Base-by-base conservation (phyloP, 1,140 invertebrate genomes). In the Brachionus rotundiformis region DNA sequence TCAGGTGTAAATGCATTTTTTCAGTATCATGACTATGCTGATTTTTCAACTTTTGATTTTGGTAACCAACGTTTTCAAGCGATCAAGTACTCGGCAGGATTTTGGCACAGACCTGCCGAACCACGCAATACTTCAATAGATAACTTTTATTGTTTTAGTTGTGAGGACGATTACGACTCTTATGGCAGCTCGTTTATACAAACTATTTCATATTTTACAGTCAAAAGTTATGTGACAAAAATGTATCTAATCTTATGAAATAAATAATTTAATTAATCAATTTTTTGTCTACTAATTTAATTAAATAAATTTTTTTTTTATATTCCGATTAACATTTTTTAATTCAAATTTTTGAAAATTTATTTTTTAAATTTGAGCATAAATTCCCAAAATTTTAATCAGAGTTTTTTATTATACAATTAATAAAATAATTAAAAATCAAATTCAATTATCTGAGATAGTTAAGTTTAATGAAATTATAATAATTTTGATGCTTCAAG, bases 31-130 rank as follows among this genome's bases (percentile, higher is more conserved):
- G 36, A 73, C 25, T 19, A 73, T 23, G n/a, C 25, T 44, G 68
- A 73, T 11, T 73, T 73, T 73, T 73, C 68, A 1, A 73, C 68
- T 23, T 73, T 73, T 27, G 68, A 73, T 73, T 73, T 73, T 44
- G 68, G 68, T 25, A 19, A 23, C 13, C 19, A 25, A 44, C 19
- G 68, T 25, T 73, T 25, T 13, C 68, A 73, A 29, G 68, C 68
- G n/a, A 25, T 73, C 5, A 73, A 73, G 19, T 73, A 73, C 25
- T 41, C 68, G 23, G 36, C 19, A 27, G 68, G 68, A 5, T 73
- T 73, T 47, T 73, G 68, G 68, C 68, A 73, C 41, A 41, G 68
- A 44, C 16, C 68, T 31, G 27, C 25, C 16, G 61, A 29, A 44
- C 39, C 33, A 5, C 16, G 16, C 16, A 68, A 73, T 25, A 73